Evolutionary conservation across 2,888 invertebrate genomes (phyloP).

Genomic region (Antheraea assamensis): DNA sequence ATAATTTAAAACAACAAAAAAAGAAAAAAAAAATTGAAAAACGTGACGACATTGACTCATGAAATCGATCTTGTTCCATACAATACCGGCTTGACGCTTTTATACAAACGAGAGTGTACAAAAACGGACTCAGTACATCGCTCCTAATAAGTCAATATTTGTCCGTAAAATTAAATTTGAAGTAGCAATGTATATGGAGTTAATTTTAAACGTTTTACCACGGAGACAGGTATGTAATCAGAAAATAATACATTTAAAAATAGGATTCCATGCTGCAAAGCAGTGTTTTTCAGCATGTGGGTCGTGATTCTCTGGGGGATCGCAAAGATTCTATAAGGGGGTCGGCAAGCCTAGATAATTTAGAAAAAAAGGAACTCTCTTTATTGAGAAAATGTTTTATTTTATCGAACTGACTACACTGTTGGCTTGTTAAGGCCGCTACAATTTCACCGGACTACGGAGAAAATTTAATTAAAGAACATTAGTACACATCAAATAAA

Average conservation of each 20-base stretch:
- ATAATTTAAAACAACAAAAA: conserved; percentile 22
- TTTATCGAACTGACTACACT: no score
- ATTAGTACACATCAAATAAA: no score
- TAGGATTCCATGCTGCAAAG: no score
- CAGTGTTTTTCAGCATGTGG: no score
- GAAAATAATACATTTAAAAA: neutral
- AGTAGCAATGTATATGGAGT: conserved; percentile 4
- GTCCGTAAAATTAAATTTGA: conserved; percentile 10
- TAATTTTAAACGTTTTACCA: conserved; percentile 12
- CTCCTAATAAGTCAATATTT: conserved; percentile 13
- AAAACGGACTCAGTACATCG: conserved; percentile 17
- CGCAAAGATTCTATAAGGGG: no score
- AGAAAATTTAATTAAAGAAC: no score
- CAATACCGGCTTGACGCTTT: conserved; percentile 17
- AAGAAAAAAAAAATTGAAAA: conserved; percentile 33
- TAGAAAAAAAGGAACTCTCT: no score
- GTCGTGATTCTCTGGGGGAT: no score
- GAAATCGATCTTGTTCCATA: conserved; percentile 35
- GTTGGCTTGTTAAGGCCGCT: no score
- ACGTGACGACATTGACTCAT: conserved; percentile 31
- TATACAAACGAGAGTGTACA: conserved; percentile 5
- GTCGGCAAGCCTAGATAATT: no score
- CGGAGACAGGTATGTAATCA: neutral
- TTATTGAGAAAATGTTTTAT: no score
- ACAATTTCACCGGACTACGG: no score